Base-by-base conservation (phyloP, 2,888 invertebrate species). In the Drosophila mettleri region DNA sequence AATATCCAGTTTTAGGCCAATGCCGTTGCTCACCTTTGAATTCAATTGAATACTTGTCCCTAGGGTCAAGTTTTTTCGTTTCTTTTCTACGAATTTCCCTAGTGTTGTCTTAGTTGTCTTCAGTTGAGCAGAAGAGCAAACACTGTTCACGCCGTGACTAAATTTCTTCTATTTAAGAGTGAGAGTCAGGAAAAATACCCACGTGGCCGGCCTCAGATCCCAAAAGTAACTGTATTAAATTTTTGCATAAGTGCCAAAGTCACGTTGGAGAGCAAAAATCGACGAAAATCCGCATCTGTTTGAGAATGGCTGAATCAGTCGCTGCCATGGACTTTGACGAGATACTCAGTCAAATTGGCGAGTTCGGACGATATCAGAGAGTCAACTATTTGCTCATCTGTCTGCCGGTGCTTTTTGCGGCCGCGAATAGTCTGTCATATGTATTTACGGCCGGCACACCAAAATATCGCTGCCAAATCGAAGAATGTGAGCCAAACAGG, bases 391-490 rank as follows among this genome's bases (percentile, higher is more conserved):
- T 93, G 29, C 90, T 94, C 43, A 92, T 94, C 38, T 94, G 94
- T 88, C 80, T 94, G 45, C 94, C 94, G 0, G 94, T 94, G 14
- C 89, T 94, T 65, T 94, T 94, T 88, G 93, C 93, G 14, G 94
- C 94, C 1, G 94, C 94, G 7, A 94, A 94, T 82, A 94, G 94
- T 90, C 88, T 94, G 20, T 94, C 94, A 29, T 94, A 94, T 77
- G 94, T 94, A 8, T 94, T 94, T 89, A 94, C 94, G 2, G 94
- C 94, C 9, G 94, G 94, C 46, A 91, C 93, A 41, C 94, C 94
- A 10, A 91, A 93, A 57, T 94, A 94, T 85, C 93, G 94, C 93
- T 94, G 89, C 73, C 91, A 90, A 39, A 91, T 94, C 58, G 94
- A 94, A 3, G 93, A 93, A 77, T 94, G 94, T 86, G 94, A 94